Conservation (phyloP, 2,113 vertebrate species). For the Alectura lathami region DNA sequence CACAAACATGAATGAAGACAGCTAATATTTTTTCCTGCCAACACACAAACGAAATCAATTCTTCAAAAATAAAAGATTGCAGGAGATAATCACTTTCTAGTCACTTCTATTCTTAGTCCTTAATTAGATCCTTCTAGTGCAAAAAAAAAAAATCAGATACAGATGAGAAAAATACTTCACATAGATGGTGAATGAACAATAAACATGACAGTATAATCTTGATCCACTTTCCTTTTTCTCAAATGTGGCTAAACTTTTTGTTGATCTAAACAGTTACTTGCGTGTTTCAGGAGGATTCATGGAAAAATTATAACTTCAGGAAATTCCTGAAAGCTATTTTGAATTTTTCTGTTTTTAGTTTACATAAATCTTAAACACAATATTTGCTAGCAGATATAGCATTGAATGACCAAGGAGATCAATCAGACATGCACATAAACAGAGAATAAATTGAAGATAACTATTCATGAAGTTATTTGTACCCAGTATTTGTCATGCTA, state of each 20-base stretch:
- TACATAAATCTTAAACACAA: neutral
- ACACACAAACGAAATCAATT: neutral
- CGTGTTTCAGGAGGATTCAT: neutral
- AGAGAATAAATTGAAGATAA: neutral
- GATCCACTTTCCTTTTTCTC: neutral
- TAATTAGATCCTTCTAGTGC: neutral
- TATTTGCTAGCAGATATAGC: neutral
- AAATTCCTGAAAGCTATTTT: neutral
- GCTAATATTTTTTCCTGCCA: rapidly evolving
- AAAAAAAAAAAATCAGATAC: neutral
- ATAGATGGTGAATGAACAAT: neutral
- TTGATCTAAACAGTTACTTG: neutral
- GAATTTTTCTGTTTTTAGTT: neutral
- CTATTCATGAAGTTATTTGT: neutral
- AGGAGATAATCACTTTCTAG: neutral
- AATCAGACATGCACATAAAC: neutral
- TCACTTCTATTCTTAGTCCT: neutral
- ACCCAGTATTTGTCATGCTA: neutral
- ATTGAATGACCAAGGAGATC: neutral
- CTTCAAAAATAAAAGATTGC: neutral
- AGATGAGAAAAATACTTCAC: neutral
- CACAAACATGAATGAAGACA: neutral
- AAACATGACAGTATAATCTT: neutral
- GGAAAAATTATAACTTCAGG: neutral
- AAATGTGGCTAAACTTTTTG: neutral